These are phyloP conservation scores for Sigmodon hispidus DNA, from an alignment of 2,113 vertebrate species.

Conservation along the genomic window DNA sequence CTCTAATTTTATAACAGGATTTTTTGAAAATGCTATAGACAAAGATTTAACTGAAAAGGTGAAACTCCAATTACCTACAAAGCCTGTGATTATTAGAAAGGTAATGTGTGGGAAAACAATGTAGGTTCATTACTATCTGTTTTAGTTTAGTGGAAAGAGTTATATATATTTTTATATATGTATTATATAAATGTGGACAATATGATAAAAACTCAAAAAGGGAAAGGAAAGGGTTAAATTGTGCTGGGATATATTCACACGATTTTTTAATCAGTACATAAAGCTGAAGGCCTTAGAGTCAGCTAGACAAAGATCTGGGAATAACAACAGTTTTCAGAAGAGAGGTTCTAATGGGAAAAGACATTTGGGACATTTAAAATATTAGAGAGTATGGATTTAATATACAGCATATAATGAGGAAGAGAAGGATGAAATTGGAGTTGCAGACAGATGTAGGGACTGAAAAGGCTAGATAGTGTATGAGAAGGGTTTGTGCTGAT, in stretches of 20 bases:
- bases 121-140: not conserved
- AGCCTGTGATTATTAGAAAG: not conserved
- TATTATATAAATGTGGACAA: not conserved
- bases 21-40: not conserved
- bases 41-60: not conserved
- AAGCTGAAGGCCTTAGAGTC: not conserved
- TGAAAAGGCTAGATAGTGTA: not conserved
- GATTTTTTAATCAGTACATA: not conserved
- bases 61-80: not conserved
- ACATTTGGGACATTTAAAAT: not conserved
- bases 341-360: not conserved
- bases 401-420: not conserved
- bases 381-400: not conserved
- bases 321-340: not conserved
- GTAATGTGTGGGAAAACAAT: not conserved
- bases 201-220: not conserved
- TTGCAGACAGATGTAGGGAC: fast-evolving
- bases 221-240: not conserved
- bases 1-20: not conserved
- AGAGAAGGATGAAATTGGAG: not conserved
- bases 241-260: not conserved
- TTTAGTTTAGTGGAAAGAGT: not conserved
- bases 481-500: not conserved
- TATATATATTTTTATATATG: too few relatives aligned
- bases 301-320: not conserved